A percentile compares a stretch with the other conserved stretches of the same genome.
Conservation (phyloP, 2,113 vertebrate species). For the Takifugu flavidus region DNA sequence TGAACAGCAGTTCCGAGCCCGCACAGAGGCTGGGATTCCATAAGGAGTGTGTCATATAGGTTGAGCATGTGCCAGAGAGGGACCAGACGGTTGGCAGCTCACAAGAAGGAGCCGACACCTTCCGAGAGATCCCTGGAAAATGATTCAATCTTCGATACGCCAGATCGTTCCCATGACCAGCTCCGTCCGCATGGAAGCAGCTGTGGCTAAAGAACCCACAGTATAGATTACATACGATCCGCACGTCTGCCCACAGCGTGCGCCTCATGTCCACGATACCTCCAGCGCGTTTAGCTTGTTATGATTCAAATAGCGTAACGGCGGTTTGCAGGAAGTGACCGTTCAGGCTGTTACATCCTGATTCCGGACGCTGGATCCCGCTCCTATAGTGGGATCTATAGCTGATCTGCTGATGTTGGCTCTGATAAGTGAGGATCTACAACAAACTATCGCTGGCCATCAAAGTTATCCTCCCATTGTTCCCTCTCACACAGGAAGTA, state of each 20-base stretch:
- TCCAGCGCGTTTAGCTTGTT: background rate
- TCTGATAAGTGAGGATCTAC: conserved; percentile 53
- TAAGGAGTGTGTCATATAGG: background rate
- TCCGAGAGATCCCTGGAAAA: background rate
- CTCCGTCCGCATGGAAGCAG: background rate
- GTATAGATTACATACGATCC: background rate
- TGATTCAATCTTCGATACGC: background rate
- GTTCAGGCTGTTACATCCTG: too few species aligned
- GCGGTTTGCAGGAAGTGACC: too few species aligned
- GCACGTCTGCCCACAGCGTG: too few species aligned
- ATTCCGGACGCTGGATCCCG: background rate
- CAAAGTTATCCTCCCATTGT: conserved; percentile 80
- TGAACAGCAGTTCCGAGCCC: background rate
- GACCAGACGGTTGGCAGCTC: background rate
- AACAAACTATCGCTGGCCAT: conserved; percentile 64
- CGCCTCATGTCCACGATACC: background rate
- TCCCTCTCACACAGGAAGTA: conserved; percentile 66
- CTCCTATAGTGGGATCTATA: conserved; percentile 37
- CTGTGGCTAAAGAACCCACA: background rate
- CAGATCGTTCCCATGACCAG: background rate
- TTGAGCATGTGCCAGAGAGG: background rate
- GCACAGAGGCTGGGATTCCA: background rate
- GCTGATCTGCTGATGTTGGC: conserved; percentile 45
- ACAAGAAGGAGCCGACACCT: background rate
- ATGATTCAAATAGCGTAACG: too few species aligned